Evolutionary conservation across 2,797 vertebrate genomes (phyloP), one percentile per base, ranked within the genome.

Genomic region (Oreochromis mossambicus): DNA sequence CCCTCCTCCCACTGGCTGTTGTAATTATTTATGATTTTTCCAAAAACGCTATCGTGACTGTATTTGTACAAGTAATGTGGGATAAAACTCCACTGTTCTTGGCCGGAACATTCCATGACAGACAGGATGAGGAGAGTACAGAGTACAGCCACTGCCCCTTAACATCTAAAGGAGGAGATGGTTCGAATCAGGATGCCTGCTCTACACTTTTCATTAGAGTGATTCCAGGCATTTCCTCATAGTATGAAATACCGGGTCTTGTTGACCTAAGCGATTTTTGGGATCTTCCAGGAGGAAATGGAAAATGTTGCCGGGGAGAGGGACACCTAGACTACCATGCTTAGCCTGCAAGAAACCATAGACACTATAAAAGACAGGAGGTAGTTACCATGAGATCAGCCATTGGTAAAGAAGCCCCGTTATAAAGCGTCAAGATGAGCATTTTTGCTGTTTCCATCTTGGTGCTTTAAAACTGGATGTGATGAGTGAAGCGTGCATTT

Each of bases 11-110:
- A 43, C 36, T 41, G n/a, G 36, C 13, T 70, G 43, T 43, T 68
- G 21, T 6, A 21, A 68, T 24, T 43, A 68, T 68, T 68, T 43
- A 36, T 15, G 63, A 43, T 41, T 43, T 26, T 26, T 70, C 38
- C 21, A 70, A 41, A 24, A 24, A 41, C 0, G 2, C 36, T 41
- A 7, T 13, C 14, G 61, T 8, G n/a, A 21, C 36, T 41, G 4
- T 24, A 41, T 24, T 34, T 19, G 56, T 61, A 11, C 17, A 66
- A 66, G 61, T 66, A 38, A 46, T 46, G 21, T 70, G 66, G 41
- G 21, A 24, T 24, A 17, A 70, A 70, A 26, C 38, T 70, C 24
- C 38, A 26, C 41, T 46, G 13, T 43, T 21, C 41, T 46, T 11
- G 66, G 66, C 15, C 2, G 0, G 14, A 46, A 46, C 6, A 43